A percentile compares a stretch with the other conserved stretches of the same genome.
phyloP scores from a whole-genome alignment of 2,797 vertebrate species.

The Melopsittacus undulatus region DNA sequence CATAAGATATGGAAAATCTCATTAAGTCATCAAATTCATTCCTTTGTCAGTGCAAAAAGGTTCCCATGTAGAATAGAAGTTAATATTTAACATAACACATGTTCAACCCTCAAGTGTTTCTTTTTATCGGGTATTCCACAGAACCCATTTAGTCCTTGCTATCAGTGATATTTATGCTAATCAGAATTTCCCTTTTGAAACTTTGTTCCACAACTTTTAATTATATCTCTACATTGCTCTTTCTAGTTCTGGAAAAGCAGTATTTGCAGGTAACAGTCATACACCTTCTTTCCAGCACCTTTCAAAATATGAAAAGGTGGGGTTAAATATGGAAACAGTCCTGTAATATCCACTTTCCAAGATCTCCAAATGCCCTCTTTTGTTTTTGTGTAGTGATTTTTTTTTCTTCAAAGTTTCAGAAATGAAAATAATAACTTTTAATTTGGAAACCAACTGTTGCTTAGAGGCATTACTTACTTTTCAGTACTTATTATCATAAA shows the following conservation, averaged over 20 bases:
- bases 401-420: not conserved
- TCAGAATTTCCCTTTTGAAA: not conserved
- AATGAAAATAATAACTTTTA: not conserved
- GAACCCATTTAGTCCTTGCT: not conserved
- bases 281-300: not conserved
- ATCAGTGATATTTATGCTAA: not conserved
- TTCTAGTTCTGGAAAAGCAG: not conserved
- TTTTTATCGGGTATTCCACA: not conserved
- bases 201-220: not conserved
- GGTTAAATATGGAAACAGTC: not conserved
- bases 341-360: not conserved
- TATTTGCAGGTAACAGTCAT: not conserved
- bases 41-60: conserved; percentile 7
- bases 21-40: conserved; percentile 40
- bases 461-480: not conserved
- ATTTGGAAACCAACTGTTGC: not conserved
- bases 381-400: not conserved
- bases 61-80: not conserved
- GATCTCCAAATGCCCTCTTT: not conserved
- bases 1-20: conserved; percentile 42
- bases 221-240: not conserved
- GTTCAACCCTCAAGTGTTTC: not conserved
- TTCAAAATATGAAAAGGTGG: not conserved
- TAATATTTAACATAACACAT: conserved; percentile 12
- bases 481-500: not conserved